Evolutionary conservation across 2,797 vertebrate genomes (phyloP).

Genomic region (Adelosebastes latens): DNA sequence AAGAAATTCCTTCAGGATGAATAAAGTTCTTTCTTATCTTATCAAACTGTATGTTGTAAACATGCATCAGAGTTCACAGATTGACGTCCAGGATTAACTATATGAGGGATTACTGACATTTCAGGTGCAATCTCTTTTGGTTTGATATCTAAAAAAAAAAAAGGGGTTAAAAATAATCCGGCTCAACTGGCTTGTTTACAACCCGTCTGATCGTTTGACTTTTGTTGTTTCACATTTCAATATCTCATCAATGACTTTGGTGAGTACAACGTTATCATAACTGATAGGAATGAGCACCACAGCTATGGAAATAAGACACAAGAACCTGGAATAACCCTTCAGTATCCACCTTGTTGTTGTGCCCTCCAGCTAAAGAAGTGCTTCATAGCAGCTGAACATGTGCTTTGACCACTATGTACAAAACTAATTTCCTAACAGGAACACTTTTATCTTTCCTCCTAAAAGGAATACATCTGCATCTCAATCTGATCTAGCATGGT

Average conservation of each 20-base stretch:
- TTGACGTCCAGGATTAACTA: background rate
- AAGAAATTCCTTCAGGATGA: background rate
- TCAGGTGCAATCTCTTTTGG: background rate
- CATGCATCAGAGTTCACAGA: background rate
- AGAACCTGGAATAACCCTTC: background rate
- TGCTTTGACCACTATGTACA: slow-evolving; percentile 21
- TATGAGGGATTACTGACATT: background rate
- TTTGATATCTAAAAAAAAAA: background rate
- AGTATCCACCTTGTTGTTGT: background rate
- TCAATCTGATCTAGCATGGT: background rate
- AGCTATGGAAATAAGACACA: background rate
- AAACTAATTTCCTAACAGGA: slow-evolving; percentile 25
- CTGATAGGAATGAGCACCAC: background rate
- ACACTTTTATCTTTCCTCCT: background rate
- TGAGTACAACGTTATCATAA: background rate
- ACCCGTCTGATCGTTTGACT: background rate
- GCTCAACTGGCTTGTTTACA: background rate
- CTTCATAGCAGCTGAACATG: slow-evolving; percentile 26
- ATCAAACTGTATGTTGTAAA: background rate
- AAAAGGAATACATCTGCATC: slow-evolving; percentile 6
- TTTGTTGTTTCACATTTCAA: background rate
- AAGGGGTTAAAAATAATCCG: background rate
- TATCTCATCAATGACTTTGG: background rate
- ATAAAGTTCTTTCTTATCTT: background rate
- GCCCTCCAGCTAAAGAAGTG: background rate